These are phyloP conservation scores for Antheraea assamensis DNA, from an alignment of 2,888 invertebrate genomes.

Conservation along the genomic window DNA sequence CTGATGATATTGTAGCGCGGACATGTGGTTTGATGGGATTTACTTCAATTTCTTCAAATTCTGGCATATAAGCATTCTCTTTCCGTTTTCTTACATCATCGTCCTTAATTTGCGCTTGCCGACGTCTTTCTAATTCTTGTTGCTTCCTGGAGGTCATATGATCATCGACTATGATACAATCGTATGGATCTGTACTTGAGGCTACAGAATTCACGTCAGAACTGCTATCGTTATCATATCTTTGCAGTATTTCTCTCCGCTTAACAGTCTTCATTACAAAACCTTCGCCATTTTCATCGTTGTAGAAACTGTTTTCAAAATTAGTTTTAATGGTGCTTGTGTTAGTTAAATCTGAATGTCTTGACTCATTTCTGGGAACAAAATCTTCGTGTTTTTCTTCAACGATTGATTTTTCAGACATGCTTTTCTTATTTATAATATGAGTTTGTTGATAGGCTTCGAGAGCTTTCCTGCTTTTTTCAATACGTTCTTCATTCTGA, in stretches of 20 bases:
- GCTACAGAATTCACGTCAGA: conserved; percentile 85
- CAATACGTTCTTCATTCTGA: conserved; percentile 66
- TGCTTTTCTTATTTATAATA: conserved; percentile 67
- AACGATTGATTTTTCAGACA: conserved; percentile 70
- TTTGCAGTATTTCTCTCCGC: conserved; percentile 87
- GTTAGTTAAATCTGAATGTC: conserved; percentile 75
- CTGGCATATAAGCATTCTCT: conserved; percentile 75
- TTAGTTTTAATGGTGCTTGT: conserved; percentile 79
- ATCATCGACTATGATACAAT: conserved; percentile 93
- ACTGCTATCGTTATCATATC: conserved; percentile 85
- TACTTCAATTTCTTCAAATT: conserved; percentile 78
- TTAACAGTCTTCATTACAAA: conserved; percentile 88
- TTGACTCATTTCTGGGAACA: conserved; percentile 68
- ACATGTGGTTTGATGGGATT: conserved; percentile 76
- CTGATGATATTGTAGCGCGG: conserved; percentile 68
- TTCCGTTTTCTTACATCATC: conserved; percentile 70
- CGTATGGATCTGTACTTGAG: conserved; percentile 88
- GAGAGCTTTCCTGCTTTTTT: conserved; percentile 54
- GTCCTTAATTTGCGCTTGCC: conserved; percentile 65
- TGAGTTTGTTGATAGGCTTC: conserved; percentile 62
- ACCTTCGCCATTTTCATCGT: conserved; percentile 85
- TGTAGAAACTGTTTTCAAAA: conserved; percentile 85
- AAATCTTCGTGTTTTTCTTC: conserved; percentile 74
- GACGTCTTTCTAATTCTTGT: conserved; percentile 73
- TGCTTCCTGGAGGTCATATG: conserved; percentile 83